Evolutionary conservation across 2,888 invertebrate genomes (phyloP).

Genomic region (Idaea dimidiata): DNA sequence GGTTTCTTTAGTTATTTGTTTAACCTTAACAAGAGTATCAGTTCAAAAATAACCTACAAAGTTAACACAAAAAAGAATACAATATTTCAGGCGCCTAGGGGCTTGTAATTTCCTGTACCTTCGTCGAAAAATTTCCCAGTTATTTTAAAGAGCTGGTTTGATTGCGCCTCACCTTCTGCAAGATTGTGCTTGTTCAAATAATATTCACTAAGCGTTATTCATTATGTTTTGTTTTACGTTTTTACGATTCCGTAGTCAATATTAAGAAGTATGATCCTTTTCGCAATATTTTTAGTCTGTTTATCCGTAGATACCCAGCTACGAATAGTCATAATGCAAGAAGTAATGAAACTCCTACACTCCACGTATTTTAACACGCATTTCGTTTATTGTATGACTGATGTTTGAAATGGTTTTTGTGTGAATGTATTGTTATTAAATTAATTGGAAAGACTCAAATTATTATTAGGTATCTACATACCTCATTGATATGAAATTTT

Average conservation of each 20-base stretch:
- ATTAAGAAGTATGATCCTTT: no score
- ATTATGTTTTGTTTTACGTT: neutral
- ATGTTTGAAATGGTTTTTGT: no score
- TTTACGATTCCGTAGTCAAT: no score
- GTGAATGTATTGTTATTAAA: no score
- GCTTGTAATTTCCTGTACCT: slow-evolving; percentile 60
- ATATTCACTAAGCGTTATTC: slow-evolving; percentile 1
- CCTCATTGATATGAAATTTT: neutral
- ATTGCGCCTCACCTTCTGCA: neutral
- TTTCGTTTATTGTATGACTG: no score
- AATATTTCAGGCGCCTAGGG: slow-evolving; percentile 45
- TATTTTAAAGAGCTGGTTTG: slow-evolving; percentile 4
- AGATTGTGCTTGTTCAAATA: slow-evolving; percentile 2
- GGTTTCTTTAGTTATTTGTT: neutral
- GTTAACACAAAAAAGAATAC: slow-evolving; percentile 57
- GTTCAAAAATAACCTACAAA: slow-evolving; percentile 35
- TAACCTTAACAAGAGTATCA: slow-evolving; percentile 10
- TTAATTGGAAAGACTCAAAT: no score
- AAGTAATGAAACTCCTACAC: no score
- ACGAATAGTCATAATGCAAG: no score
- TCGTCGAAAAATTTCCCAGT: slow-evolving; percentile 38
- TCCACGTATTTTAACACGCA: no score
- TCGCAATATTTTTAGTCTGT: no score
- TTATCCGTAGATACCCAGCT: no score
- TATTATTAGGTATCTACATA: no score